Percentiles rank a stretch among this genome's conserved stretches.
Evolutionary conservation across 2,888 invertebrate genomes (phyloP).

Genomic region (Acanthacorydalis orientalis): DNA sequence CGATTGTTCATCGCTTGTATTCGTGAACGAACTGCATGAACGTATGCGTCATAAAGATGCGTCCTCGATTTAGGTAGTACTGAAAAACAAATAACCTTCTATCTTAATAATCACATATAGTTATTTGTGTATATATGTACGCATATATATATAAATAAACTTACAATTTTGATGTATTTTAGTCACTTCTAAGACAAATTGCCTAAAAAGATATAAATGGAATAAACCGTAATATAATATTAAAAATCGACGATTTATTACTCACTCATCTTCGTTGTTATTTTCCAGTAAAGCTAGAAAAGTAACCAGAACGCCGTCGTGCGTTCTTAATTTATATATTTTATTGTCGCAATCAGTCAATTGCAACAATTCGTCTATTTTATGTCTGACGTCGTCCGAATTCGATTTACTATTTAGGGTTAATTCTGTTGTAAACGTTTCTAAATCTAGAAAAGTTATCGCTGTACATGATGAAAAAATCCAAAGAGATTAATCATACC

Average conservation of each 20-base stretch:
- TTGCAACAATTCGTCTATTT: slow-evolving; percentile 19
- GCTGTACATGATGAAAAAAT: not conserved
- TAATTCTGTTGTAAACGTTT: slow-evolving; percentile 17
- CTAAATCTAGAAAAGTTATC: slow-evolving; percentile 12
- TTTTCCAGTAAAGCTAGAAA: slow-evolving; percentile 24
- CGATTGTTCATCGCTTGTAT: slow-evolving; percentile 27
- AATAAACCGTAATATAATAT: slow-evolving; percentile 3
- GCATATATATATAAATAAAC: slow-evolving; percentile 10
- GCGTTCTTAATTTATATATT: slow-evolving; percentile 28
- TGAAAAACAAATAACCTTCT: slow-evolving; percentile 6
- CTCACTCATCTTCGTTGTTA: slow-evolving; percentile 19
- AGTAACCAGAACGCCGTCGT: slow-evolving; percentile 26
- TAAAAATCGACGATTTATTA: not conserved
- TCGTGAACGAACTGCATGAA: slow-evolving; percentile 29
- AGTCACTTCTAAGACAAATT: slow-evolving; percentile 27
- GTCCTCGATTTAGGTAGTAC: slow-evolving; percentile 18
- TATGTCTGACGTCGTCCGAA: slow-evolving; percentile 10
- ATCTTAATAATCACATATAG: not conserved
- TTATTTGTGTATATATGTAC: not conserved
- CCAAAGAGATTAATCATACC: not conserved
- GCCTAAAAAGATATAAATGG: slow-evolving; percentile 17
- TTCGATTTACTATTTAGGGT: slow-evolving; percentile 17
- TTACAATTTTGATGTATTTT: slow-evolving; percentile 28
- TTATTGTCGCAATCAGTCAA: slow-evolving; percentile 21
- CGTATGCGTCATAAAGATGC: slow-evolving; percentile 26